Percentiles rank a stretch among this genome's conserved stretches.
These are phyloP conservation scores for Coelopa pilipes DNA, from an alignment of 2,888 invertebrate genomes.

Conservation along the genomic window DNA sequence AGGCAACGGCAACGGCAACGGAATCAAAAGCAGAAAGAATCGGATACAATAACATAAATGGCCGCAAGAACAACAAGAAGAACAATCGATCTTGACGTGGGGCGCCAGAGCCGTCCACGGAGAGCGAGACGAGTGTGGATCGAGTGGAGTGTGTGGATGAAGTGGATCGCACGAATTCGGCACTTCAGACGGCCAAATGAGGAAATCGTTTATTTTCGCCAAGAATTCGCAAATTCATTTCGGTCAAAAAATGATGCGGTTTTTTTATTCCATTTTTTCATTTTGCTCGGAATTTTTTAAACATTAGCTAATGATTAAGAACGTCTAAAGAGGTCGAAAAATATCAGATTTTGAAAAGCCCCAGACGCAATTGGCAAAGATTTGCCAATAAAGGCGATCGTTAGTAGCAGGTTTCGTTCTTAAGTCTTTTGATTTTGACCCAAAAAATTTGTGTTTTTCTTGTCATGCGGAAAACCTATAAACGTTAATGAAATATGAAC, in stretches of 20 bases:
- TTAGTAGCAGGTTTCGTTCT: too few relatives aligned
- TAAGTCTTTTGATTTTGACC: too few relatives aligned
- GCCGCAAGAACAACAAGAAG: neutral
- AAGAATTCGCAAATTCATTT: conserved; percentile 22
- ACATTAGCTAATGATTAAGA: neutral
- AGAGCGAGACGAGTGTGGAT: neutral
- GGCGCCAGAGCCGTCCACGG: conserved; percentile 7
- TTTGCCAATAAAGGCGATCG: too few relatives aligned
- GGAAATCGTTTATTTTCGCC: conserved; percentile 28
- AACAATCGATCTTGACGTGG: conserved; percentile 3
- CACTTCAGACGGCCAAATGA: conserved; percentile 16
- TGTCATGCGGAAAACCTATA: too few relatives aligned
- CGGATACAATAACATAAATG: too few relatives aligned
- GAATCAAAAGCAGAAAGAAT: too few relatives aligned
- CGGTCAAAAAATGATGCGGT: neutral
- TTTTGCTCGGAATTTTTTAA: neutral
- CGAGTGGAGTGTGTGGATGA: neutral
- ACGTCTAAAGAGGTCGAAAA: too few relatives aligned
- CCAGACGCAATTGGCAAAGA: too few relatives aligned
- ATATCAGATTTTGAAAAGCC: too few relatives aligned
- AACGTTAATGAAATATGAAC: too few relatives aligned
- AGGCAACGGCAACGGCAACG: too few relatives aligned
- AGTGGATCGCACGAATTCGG: neutral
- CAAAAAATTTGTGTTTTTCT: too few relatives aligned
- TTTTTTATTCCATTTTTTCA: neutral